Percentiles rank a stretch among this genome's conserved stretches.
Evolutionary conservation across 2,797 vertebrate genomes (phyloP).

Genomic region (Liparis tanakae): DNA sequence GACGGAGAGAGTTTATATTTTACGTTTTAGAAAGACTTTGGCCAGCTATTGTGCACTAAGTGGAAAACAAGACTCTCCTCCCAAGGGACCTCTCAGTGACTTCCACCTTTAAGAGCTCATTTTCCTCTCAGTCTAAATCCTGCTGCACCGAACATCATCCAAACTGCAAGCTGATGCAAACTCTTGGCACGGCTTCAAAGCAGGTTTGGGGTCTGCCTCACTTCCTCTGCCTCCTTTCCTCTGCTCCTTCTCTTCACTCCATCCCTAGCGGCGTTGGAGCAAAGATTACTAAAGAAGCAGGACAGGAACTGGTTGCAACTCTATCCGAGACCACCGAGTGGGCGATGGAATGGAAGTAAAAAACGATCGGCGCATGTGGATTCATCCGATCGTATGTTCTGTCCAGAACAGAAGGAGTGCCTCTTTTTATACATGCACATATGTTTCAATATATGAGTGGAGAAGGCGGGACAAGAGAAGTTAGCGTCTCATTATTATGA

Average conservation of each 20-base stretch:
- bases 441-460: not conserved
- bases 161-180: slow-evolving; percentile 70
- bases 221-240: slow-evolving; percentile 69
- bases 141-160: slow-evolving; percentile 52
- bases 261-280: slow-evolving; percentile 17
- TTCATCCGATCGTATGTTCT: not conserved
- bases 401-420: not conserved
- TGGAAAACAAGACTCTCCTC: slow-evolving; percentile 60
- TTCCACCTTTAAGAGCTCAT: slow-evolving; percentile 65
- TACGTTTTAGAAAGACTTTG: slow-evolving; percentile 39
- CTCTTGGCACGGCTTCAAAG: slow-evolving; percentile 77
- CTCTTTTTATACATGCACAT: not conserved
- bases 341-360: slow-evolving; percentile 13
- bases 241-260: slow-evolving; percentile 42
- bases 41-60: slow-evolving; percentile 39
- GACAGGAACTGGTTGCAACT: slow-evolving; percentile 29
- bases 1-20: slow-evolving; percentile 28
- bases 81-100: slow-evolving; percentile 56
- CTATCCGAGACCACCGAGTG: slow-evolving; percentile 36
- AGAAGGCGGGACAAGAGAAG: not conserved
- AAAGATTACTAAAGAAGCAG: slow-evolving; percentile 4
- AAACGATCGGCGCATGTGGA: not conserved
- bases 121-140: slow-evolving; percentile 62
- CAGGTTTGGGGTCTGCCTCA: slow-evolving; percentile 64
- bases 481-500: not conserved